Conservation (phyloP, 2,113 vertebrate genomes). For the Cyanoliseus patagonus region DNA sequence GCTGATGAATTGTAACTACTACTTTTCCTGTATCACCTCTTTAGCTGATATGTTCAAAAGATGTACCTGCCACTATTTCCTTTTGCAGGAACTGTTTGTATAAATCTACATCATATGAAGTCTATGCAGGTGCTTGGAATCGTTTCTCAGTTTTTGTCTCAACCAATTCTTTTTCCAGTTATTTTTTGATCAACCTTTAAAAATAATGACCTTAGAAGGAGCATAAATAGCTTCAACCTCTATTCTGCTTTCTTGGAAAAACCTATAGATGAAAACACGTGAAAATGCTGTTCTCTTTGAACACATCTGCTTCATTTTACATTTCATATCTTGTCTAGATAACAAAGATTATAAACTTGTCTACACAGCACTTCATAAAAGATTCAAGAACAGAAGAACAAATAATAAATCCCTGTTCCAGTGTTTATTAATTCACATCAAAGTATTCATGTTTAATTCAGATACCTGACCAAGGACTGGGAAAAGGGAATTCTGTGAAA, state of each 20-base stretch:
- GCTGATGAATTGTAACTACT: not conserved
- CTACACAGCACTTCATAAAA: conserved; percentile 48
- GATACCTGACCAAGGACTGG: not conserved
- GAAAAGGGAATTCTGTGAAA: not conserved
- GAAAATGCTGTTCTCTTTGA: not conserved
- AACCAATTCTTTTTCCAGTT: not conserved
- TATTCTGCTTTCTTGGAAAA: not conserved
- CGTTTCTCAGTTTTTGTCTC: not conserved
- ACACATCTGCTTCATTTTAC: not conserved
- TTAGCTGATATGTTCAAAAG: not conserved
- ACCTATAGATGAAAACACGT: not conserved
- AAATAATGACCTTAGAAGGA: not conserved
- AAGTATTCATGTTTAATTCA: conserved; percentile 50
- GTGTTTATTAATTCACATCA: conserved; percentile 16
- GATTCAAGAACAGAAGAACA: conserved; percentile 30
- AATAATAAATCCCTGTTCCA: conserved; percentile 20
- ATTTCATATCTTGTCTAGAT: not conserved
- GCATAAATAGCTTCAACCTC: not conserved
- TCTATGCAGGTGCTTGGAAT: not conserved
- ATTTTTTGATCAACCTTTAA: not conserved
- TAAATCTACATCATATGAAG: not conserved
- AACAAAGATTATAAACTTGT: conserved; percentile 19
- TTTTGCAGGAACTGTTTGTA: not conserved
- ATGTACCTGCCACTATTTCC: not conserved
- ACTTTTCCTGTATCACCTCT: not conserved